Evolutionary conservation across 2,113 vertebrate genomes (phyloP).

Genomic region (Oxygymnocypris stewartii): DNA sequence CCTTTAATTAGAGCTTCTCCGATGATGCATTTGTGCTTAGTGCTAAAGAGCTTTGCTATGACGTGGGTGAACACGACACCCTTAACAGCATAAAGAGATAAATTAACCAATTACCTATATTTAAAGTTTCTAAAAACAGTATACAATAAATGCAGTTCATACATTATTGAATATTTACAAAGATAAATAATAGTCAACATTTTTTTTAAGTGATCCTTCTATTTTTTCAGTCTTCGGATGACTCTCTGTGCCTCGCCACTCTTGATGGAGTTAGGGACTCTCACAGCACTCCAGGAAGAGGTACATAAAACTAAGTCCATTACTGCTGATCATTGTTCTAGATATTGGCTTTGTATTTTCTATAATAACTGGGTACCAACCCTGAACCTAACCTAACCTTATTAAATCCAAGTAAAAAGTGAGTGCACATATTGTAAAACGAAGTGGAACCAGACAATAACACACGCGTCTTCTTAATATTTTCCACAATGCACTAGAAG

Average conservation of each 20-base stretch:
- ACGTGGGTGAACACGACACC: too few species aligned
- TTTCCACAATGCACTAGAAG: slow-evolving; percentile 62
- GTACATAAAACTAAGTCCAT: slow-evolving; percentile 59
- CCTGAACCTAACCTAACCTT: background rate
- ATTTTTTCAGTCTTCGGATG: slow-evolving; percentile 74
- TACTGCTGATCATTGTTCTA: background rate
- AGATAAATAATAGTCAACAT: too few species aligned
- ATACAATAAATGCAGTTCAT: background rate
- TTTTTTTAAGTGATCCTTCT: background rate
- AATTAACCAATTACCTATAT: too few species aligned
- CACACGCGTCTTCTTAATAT: background rate
- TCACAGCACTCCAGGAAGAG: slow-evolving; percentile 67
- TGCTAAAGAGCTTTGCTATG: too few species aligned
- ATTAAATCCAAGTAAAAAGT: background rate
- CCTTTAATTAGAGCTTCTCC: background rate
- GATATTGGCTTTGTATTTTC: background rate
- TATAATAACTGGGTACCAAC: background rate
- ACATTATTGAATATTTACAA: background rate
- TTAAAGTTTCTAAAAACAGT: background rate
- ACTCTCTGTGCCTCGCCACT: slow-evolving; percentile 77
- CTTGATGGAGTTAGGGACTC: slow-evolving; percentile 77
- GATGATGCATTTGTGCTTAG: background rate
- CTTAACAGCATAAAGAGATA: too few species aligned
- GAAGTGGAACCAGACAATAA: background rate
- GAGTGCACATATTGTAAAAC: background rate